Evolutionary conservation across 1,140 invertebrate genomes (phyloP).

Genomic region (Neotoxoptera formosana): DNA sequence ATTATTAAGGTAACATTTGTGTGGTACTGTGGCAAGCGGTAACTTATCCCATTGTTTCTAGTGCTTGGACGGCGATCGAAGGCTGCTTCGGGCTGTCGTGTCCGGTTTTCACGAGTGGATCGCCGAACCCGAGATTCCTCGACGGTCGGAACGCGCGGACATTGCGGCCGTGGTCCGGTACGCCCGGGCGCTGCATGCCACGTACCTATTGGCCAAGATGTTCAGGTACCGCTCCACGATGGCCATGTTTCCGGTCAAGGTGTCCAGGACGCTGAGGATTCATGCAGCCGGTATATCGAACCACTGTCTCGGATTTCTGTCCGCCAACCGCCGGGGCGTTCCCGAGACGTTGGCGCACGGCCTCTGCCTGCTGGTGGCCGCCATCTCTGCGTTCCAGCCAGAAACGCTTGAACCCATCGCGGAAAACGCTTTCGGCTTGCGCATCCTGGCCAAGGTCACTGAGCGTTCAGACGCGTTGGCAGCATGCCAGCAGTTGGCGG

Average conservation of each 20-base stretch:
- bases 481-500: neutral
- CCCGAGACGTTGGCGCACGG: neutral
- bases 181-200: conserved; percentile 8
- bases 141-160: neutral
- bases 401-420: neutral
- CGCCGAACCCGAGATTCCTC: neutral
- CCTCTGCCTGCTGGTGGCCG: neutral
- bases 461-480: neutral
- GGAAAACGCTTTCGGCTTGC: neutral
- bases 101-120: conserved; percentile 39
- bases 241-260: conserved; percentile 23
- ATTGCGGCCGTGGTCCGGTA: neutral
- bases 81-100: conserved; percentile 5
- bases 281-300: neutral
- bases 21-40: too few species aligned
- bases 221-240: neutral
- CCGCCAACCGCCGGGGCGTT: neutral
- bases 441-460: neutral
- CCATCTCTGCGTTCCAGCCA: neutral
- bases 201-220: conserved; percentile 44
- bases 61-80: neutral
- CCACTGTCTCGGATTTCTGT: conserved; percentile 22
- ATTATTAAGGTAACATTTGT: too few species aligned
- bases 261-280: neutral
- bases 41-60: neutral